phyloP scores from a whole-genome alignment of 2,113 vertebrate species.

The Motacilla alba region DNA sequence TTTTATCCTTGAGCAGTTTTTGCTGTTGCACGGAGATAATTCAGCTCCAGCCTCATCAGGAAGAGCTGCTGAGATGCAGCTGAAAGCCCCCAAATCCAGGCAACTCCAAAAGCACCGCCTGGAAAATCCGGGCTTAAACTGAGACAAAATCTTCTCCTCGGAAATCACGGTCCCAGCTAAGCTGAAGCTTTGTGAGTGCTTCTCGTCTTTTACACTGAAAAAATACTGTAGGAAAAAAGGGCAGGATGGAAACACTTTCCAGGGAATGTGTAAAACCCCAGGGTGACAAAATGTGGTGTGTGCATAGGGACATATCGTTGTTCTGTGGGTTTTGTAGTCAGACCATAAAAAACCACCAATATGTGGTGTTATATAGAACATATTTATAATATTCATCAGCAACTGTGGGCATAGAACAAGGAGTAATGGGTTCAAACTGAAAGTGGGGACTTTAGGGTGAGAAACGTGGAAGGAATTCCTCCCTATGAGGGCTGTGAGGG shows the following conservation, averaged over 20 bases:
- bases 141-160: background rate
- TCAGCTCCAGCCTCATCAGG: background rate
- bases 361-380: background rate
- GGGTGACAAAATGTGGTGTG: background rate
- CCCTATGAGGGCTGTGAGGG: background rate
- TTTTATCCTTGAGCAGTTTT: background rate
- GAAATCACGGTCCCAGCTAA: background rate
- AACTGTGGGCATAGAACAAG: background rate
- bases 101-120: background rate
- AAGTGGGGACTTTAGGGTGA: background rate
- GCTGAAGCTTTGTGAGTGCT: background rate
- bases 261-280: background rate
- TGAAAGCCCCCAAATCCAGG: background rate
- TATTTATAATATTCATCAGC: background rate
- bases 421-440: background rate
- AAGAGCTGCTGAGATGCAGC: background rate
- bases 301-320: fast-evolving
- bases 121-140: slow-evolving; percentile 6
- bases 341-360: background rate
- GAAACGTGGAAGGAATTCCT: background rate
- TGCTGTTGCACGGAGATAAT: background rate
- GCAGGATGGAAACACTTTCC: background rate
- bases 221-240: background rate
- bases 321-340: fast-evolving
- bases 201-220: background rate